These are phyloP conservation scores for Peromyscus maniculatus DNA, from an alignment of 2,113 vertebrate species.

Conservation along the genomic window DNA sequence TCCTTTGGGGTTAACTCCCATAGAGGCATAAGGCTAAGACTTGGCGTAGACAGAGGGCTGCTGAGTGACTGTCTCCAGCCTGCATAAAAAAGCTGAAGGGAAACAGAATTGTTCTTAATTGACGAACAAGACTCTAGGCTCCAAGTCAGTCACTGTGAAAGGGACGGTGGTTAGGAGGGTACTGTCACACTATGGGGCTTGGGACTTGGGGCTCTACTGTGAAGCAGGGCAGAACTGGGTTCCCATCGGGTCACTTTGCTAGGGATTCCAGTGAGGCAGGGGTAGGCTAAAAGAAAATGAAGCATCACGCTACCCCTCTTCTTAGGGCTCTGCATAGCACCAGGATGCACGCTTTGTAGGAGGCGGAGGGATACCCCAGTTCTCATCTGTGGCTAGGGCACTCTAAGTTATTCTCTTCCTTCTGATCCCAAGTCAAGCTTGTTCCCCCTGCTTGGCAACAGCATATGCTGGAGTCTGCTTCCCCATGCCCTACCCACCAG, in stretches of 20 bases:
- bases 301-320: neutral
- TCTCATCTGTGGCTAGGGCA: neutral
- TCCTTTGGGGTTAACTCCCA: neutral
- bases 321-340: neutral
- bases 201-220: neutral
- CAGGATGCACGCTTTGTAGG: neutral
- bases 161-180: neutral
- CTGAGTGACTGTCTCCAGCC: slow-evolving; percentile 12
- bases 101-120: neutral
- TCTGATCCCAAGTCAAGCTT: neutral
- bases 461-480: accelerated
- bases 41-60: neutral
- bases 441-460: neutral
- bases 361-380: neutral
- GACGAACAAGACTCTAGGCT: neutral
- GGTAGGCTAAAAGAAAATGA: neutral
- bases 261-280: neutral
- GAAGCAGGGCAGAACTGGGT: neutral
- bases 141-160: neutral
- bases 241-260: neutral
- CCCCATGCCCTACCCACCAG: neutral
- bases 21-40: neutral
- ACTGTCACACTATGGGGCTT: neutral
- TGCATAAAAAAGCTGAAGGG: neutral
- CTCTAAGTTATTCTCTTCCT: neutral